Base-by-base conservation (phyloP, 53 echinoderm and acorn worm genomes). In the Antedon mediterranea region DNA sequence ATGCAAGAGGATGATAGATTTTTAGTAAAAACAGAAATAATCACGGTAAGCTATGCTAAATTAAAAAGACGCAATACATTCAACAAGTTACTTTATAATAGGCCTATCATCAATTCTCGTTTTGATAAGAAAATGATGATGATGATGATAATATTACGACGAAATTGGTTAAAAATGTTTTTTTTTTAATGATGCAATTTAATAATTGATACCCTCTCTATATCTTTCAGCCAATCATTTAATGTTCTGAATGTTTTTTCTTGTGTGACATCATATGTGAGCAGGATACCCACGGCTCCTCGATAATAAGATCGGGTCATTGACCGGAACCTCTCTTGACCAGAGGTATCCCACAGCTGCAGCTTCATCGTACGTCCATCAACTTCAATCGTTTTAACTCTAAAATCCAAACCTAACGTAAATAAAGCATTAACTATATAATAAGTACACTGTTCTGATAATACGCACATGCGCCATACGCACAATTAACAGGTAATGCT, bases 271-370 rank as follows among this genome's bases (percentile, higher is more conserved):
- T 94, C 94, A 89, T 89, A 94, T 31, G 87, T 89, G 4, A 94
- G 74, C 73, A 94, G 82, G 43, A 94, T 74, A n/a, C 94, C 94
- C 18, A 89, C 79, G 4, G 94, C 90, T 0, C 94, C 94, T 8
- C 94, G 75, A 82, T 94, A 94, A 83, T 94, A 94, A 15, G 94
- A 89, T 71, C 91, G 94, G 4, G 94, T 94, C 94, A 94, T 94
- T 0, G 94, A 94, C 5, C 94, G 89, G 73, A 94, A 91, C 73
- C 94, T 71, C 77, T 94, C 94, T 78, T 94, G 94, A 7, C 94
- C 94, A 0, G 91, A 91, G 0, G 94, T 94, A 72, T 94, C 94
- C 94, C 94, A 94, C 11, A 94, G 32, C 27, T 94, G 94, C 33
- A 94, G 80, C 73, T 91, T 89, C n/a, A 94, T 73, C 34, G 83